Percentiles rank a stretch among this genome's conserved stretches.
Conservation (phyloP, 2,797 vertebrate species). For the Hybognathus amarus region DNA sequence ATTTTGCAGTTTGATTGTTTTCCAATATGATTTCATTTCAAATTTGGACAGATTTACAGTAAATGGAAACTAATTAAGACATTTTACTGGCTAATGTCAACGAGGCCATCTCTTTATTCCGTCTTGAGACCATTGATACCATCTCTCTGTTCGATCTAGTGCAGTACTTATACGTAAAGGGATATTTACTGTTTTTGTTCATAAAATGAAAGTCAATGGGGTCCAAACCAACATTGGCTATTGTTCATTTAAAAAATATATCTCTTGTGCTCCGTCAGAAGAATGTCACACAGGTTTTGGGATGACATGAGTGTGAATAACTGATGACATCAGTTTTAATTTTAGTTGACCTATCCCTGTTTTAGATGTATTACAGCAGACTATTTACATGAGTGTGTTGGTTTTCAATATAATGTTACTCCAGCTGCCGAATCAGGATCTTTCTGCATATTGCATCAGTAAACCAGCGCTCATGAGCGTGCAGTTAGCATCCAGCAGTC, state of each 20-base stretch:
- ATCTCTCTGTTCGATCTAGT: neutral
- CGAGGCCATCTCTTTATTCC: neutral
- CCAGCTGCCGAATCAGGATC: slow-evolving; percentile 33
- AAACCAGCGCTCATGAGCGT: slow-evolving; percentile 19
- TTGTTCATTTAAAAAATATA: neutral
- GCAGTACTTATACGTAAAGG: neutral
- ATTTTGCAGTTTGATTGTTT: too few relatives aligned
- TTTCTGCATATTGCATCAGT: slow-evolving; percentile 51
- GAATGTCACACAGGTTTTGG: neutral
- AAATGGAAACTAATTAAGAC: neutral
- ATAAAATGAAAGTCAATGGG: neutral
- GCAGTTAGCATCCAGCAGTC: slow-evolving; percentile 27
- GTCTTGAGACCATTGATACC: neutral
- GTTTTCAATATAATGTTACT: slow-evolving; percentile 20
- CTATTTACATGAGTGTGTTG: neutral
- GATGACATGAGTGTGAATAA: neutral
- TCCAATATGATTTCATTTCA: too few relatives aligned
- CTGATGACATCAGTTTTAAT: neutral
- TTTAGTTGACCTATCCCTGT: neutral
- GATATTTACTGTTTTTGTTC: neutral
- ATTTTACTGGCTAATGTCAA: neutral
- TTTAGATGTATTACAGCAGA: slow-evolving; percentile 3
- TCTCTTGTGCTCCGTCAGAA: neutral
- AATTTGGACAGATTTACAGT: neutral
- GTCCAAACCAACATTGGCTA: neutral